A percentile compares a stretch with the other conserved stretches of the same genome.
These are phyloP conservation scores for Spizaetus ornatus DNA, from an alignment of 2,113 vertebrate genomes.

Conservation along the genomic window DNA sequence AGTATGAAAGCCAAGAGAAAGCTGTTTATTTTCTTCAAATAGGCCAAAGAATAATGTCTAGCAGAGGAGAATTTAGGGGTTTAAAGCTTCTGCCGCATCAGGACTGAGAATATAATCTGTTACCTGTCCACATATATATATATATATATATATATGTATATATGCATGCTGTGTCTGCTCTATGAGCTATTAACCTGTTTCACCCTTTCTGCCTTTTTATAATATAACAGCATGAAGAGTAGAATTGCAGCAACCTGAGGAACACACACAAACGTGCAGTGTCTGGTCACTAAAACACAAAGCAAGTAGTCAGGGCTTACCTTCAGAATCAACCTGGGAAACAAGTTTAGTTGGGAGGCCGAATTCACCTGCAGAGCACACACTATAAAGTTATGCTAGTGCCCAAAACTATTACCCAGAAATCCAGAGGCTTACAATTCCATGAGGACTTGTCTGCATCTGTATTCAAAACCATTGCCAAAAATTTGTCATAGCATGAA, in stretches of 20 bases:
- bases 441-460: background rate
- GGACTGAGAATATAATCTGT: background rate
- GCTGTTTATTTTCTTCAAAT: background rate
- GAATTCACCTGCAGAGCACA: background rate
- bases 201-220: background rate
- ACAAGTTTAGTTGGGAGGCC: background rate
- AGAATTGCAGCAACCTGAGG: background rate
- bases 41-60: background rate
- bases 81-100: background rate
- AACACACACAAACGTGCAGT: background rate
- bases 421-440: background rate
- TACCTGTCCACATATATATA: background rate
- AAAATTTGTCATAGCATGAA: background rate
- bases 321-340: background rate
- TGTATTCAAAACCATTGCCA: constrained; percentile 18
- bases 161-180: background rate
- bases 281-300: background rate
- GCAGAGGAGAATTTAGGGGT: background rate
- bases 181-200: background rate
- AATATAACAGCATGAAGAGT: background rate
- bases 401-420: background rate
- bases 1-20: background rate
- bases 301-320: background rate
- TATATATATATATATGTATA: no score
- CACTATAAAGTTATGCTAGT: background rate